Conservation (phyloP, 2,888 invertebrate species). For the Drosophila algonquin region DNA sequence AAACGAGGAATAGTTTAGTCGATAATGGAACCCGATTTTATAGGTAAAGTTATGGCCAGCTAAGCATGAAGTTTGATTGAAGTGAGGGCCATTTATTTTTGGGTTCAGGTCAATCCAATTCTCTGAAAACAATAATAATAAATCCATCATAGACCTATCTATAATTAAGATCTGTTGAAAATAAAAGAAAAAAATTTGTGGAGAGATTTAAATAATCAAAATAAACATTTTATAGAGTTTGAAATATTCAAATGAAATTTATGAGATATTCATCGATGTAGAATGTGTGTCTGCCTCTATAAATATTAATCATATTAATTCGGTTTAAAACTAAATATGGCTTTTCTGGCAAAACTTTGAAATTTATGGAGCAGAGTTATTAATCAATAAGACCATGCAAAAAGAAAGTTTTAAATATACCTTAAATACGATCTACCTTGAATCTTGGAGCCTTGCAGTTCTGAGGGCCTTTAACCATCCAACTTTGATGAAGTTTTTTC, state of each 20-base stretch:
- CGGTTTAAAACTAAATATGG: background rate
- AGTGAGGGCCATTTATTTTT: conserved; percentile 30
- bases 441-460: no score
- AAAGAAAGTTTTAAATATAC: background rate
- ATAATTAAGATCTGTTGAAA: conserved; percentile 7
- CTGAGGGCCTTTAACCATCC: no score
- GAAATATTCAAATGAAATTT: background rate
- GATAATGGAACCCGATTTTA: conserved; percentile 30
- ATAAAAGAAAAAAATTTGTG: background rate
- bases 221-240: background rate
- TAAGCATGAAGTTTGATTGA: conserved; percentile 51
- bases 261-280: no score
- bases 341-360: background rate
- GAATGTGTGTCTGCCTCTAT: no score
- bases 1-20: conserved; percentile 19
- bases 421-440: no score
- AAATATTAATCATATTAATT: background rate
- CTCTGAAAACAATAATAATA: background rate
- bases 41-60: conserved; percentile 9
- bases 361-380: no score
- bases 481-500: background rate
- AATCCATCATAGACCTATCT: conserved; percentile 1
- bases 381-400: background rate
- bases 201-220: background rate
- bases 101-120: background rate